These are phyloP conservation scores for Hymenopus coronatus DNA, from an alignment of 2,888 invertebrate genomes.

Conservation along the genomic window DNA sequence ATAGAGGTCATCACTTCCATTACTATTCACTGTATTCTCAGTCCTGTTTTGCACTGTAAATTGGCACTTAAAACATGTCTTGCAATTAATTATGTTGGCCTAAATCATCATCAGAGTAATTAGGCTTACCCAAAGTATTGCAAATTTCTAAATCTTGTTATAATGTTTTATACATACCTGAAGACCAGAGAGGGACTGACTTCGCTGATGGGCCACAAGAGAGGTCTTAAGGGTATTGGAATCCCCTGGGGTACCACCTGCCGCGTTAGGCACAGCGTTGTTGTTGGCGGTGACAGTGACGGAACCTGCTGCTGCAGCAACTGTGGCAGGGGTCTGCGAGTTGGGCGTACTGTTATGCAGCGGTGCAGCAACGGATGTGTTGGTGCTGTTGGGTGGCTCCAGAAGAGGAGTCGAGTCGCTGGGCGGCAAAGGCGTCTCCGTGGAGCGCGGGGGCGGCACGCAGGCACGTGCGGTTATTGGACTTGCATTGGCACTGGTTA, in stretches of 20 bases:
- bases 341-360: slow-evolving; percentile 33
- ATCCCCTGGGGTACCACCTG: slow-evolving; percentile 37
- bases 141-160: no score
- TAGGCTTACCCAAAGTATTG: no score
- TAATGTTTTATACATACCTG: slow-evolving; percentile 34
- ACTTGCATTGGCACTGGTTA: slow-evolving; percentile 84
- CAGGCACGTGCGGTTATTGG: slow-evolving; percentile 67
- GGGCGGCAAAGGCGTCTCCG: slow-evolving; percentile 44
- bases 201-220: slow-evolving; percentile 48
- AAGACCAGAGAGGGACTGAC: slow-evolving; percentile 47
- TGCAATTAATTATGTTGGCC: no score
- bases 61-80: no score
- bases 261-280: slow-evolving; percentile 30
- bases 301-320: slow-evolving; percentile 37
- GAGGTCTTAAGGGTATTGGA: slow-evolving; percentile 46
- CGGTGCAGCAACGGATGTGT: slow-evolving; percentile 37
- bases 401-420: slow-evolving; percentile 43
- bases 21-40: no score
- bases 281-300: slow-evolving; percentile 22
- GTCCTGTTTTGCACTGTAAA: no score
- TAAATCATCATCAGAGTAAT: no score
- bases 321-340: slow-evolving; percentile 17
- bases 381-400: slow-evolving; percentile 47
- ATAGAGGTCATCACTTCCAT: no score
- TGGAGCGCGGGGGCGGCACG: slow-evolving; percentile 40